These are phyloP conservation scores for Cyphomyrus plagiostoma DNA, from an alignment of 2,113 vertebrate species.

Conservation along the genomic window DNA sequence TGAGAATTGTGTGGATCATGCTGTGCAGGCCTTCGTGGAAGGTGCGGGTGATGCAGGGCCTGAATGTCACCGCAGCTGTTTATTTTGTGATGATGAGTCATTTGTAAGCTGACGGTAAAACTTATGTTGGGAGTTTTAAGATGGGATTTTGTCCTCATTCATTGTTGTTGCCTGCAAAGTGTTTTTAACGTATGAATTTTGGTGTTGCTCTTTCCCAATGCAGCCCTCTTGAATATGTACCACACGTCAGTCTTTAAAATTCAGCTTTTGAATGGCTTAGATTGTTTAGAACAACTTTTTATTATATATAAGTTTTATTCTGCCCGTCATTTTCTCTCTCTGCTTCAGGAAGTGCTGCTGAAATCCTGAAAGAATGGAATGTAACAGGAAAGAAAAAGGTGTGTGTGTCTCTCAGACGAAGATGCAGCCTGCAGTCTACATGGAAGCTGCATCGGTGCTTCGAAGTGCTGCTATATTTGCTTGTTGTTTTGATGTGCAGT, in stretches of 20 bases:
- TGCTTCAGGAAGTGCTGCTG: slow-evolving; percentile 76
- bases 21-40: slow-evolving; percentile 93
- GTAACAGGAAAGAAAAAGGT: slow-evolving; percentile 95
- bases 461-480: too few species aligned
- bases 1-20: slow-evolving; percentile 86
- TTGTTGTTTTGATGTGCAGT: slow-evolving; percentile 52
- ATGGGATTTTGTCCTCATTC: neutral
- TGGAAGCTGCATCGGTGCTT: too few species aligned
- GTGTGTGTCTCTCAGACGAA: slow-evolving; percentile 10
- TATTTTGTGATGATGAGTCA: neutral
- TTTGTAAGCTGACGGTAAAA: neutral
- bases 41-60: slow-evolving; percentile 54
- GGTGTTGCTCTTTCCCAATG: neutral
- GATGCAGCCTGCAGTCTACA: neutral
- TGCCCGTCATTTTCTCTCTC: neutral
- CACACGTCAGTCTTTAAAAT: neutral
- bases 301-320: neutral
- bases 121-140: neutral
- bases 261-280: neutral
- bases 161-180: neutral
- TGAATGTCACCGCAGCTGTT: neutral
- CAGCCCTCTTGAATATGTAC: neutral
- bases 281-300: neutral
- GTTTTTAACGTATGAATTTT: neutral
- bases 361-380: slow-evolving; percentile 93